These are phyloP conservation scores for Onthophagus sagittarius DNA, from an alignment of 2,888 invertebrate species.

Conservation along the genomic window DNA sequence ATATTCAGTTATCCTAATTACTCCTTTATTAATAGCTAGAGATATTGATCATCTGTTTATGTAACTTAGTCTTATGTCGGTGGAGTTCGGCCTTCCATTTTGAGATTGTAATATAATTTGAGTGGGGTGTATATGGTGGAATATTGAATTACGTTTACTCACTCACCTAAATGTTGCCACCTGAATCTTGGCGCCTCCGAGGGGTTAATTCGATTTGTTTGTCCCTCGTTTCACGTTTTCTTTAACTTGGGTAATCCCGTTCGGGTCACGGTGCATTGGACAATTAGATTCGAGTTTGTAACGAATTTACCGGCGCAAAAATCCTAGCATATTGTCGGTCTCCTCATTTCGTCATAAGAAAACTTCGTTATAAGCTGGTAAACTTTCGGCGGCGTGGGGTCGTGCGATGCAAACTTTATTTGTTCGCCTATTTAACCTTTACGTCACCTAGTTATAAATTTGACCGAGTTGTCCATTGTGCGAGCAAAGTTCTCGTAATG, in stretches of 20 bases:
- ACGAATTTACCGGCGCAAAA: constrained; percentile 2
- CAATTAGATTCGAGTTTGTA: constrained; percentile 6
- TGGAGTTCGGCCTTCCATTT: too few relatives aligned
- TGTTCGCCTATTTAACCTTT: not conserved
- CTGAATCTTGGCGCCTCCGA: constrained; percentile 4
- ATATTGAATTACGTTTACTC: not conserved
- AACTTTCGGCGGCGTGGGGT: not conserved
- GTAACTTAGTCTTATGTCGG: too few relatives aligned
- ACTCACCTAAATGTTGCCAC: not conserved
- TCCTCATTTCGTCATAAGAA: not conserved
- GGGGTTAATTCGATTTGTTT: constrained; percentile 2
- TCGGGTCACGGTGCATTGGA: constrained; percentile 7
- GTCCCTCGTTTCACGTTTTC: constrained; percentile 7
- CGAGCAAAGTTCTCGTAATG: not conserved
- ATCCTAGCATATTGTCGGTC: not conserved
- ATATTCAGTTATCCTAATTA: too few relatives aligned
- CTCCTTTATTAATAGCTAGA: too few relatives aligned
- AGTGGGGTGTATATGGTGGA: not conserved
- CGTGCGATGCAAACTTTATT: not conserved
- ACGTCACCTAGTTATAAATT: not conserved
- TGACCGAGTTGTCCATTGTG: not conserved
- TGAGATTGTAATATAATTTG: not conserved
- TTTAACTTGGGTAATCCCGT: constrained; percentile 6
- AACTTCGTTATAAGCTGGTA: not conserved
- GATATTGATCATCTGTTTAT: too few relatives aligned